Base-by-base conservation (phyloP, 2,888 invertebrate genomes). In the Hipparchia sbordonii region DNA sequence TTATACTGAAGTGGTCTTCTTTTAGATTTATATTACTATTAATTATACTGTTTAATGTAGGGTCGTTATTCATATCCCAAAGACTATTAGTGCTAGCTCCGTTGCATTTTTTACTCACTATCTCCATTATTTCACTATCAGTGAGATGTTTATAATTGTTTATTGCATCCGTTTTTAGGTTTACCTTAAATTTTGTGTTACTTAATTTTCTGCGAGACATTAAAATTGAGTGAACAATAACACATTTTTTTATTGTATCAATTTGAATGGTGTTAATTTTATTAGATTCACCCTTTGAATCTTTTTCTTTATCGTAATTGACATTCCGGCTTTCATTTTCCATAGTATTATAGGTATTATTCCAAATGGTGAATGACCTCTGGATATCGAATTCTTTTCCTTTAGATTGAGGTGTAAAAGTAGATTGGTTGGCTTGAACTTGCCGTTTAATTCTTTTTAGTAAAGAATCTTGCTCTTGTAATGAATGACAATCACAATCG, bases 91-190 rank as follows among this genome's bases (percentile, higher is more conserved):
- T 39, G 39, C 39, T 5, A 39, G 5, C 39, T 39, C 39, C 57
- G 45, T 48, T 56, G 52, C 65, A 51, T 45, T 54, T 54, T 12
- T 54, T 13, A n/a, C 13, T 46, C 13, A 48, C n/a, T 9, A 7
- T n/a, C 8, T n/a, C 10, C n/a, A 23, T 45, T 52, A 54, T 10
- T 60, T 45, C 61, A 70, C 61, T 60, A 54, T 70, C 23, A 63
- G 13, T 48, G 13, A 63, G 46, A 39, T 6, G 61, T 63, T 63
- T 48, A 48, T 48, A 46, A 48, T 48, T 23, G n/a, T 54, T 23
- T 6, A 39, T 9, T 66, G 39, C 52, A 48, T 66, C 10, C 2
- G 54, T 51, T 23, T 46, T 8, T 39, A 60, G 60, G 39, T 60
- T 60, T 60, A 12, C 13, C 33, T 60, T 39, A 5, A 7, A 39